Evolutionary conservation across 37 sponge, comb jelly and placozoan genomes (phyloP), one percentile per base, ranked within the genome.

Genomic region (Axinella damicornis): DNA sequence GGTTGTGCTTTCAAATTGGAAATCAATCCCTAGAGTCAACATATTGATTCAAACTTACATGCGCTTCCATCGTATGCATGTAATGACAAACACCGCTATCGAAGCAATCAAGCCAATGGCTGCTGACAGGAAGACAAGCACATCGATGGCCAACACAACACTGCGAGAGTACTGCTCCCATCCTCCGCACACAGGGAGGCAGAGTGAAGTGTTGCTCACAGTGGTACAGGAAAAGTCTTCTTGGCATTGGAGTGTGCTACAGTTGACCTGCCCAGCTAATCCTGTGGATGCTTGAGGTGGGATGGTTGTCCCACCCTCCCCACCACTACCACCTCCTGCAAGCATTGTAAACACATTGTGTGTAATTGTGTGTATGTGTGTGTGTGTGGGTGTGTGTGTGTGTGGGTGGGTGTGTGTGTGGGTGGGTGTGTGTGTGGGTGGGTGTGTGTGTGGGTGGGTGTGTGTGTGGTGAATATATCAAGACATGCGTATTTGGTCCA

Each of bases 61-160:
- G 53, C 66, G 64, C 67, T 76, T 36, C 36, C 46, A 35, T 25
- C 70, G 39, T 4, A 85, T 19, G 16, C 58, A 30, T 30, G 85
- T 76, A 14, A 76, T 58, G 20, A 85, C 28, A 28, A 85, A 20
- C 5, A 76, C 77, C 12, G 71, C 85, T 53, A 77, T 21, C 11
- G 40, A 54, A 27, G 31, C 65, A 20, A 69, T 15, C 19, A 67
- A 11, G 20, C 85, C 85, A 85, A 68, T 37, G 4, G 53, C n/a
- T 28, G 85, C 57, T 5, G 57, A 75, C 0, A 53, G 56, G 11
- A 64, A 25, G 12, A 76, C 28, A 16, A 53, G 25, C 17, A 53
- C 68, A 76, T 85, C 77, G 13, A 52, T 27, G 41, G 52, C 40
- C 2, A 73, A 9, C 52, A 31, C 21, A 31, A 0, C 0, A 12